Percentiles rank a stretch among this genome's conserved stretches.
Conservation (phyloP, 2,113 vertebrate genomes). For the Coryphaenoides rupestris region DNA sequence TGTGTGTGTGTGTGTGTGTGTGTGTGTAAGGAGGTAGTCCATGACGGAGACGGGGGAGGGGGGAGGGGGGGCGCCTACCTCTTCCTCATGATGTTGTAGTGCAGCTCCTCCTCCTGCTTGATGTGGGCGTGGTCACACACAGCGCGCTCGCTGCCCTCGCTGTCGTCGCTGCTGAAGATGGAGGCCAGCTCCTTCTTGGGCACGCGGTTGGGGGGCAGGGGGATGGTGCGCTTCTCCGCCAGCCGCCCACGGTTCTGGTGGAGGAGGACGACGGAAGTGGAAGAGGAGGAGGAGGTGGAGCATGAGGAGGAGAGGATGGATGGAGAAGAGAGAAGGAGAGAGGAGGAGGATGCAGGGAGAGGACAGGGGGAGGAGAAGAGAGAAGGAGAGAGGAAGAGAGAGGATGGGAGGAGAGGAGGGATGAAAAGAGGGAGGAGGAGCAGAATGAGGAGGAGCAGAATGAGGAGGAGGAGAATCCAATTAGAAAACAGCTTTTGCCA, state of each 20-base stretch:
- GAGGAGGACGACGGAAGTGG: constrained; percentile 30
- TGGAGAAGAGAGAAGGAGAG: background rate
- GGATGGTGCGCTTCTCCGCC: constrained; percentile 93
- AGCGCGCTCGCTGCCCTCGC: constrained; percentile 81
- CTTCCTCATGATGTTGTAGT: constrained; percentile 94
- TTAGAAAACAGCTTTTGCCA: background rate
- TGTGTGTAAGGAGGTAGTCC: background rate
- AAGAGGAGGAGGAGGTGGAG: constrained; percentile 20
- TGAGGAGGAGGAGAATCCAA: background rate
- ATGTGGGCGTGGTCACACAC: constrained; percentile 82
- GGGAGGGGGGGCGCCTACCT: constrained; percentile 77
- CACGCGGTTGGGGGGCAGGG: constrained; percentile 80
- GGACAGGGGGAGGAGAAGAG: background rate
- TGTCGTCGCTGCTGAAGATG: constrained; percentile 86
- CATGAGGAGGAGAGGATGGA: background rate
- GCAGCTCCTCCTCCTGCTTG: constrained; percentile 89
- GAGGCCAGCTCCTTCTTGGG: constrained; percentile 89
- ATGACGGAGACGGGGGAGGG: background rate
- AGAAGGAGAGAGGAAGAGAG: constrained; percentile 29
- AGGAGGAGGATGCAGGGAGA: constrained; percentile 1
- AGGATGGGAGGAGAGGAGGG: background rate
- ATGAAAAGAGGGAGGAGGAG: constrained; percentile 19
- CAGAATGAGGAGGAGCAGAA: constrained; percentile 23
- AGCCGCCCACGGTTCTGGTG: constrained; percentile 97
- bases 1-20: background rate